phyloP scores from a whole-genome alignment of 2,888 invertebrate genomes.

The Ectobius pallidus region DNA sequence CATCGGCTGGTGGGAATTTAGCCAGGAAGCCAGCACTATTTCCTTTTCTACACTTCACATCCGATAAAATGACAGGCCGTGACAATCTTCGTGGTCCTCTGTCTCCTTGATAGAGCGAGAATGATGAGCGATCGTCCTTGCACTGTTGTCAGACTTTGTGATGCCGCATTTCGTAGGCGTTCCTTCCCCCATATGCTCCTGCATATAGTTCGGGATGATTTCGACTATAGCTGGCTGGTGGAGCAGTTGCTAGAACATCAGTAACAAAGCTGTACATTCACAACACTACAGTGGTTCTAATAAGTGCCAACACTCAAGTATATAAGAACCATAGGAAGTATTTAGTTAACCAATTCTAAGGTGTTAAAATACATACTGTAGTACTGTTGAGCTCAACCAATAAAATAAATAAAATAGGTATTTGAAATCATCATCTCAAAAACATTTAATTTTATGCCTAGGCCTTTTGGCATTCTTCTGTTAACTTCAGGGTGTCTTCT shows the following conservation, averaged over 20 bases:
- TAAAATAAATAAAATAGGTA: too few species aligned
- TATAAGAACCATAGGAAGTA: too few species aligned
- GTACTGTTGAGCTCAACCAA: too few species aligned
- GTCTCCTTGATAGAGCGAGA: conserved; percentile 5
- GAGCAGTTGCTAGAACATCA: conserved; percentile 49
- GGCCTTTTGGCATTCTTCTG: too few species aligned
- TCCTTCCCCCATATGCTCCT: conserved; percentile 68
- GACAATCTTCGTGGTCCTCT: conserved; percentile 17
- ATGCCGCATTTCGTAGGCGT: conserved; percentile 76
- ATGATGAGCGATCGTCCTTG: conserved; percentile 14
- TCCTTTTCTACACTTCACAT: conserved; percentile 5
- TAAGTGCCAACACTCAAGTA: too few species aligned
- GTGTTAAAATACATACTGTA: too few species aligned
- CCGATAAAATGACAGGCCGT: conserved; percentile 8
- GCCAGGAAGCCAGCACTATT: background rate
- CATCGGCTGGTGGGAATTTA: conserved; percentile 7
- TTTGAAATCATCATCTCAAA: too few species aligned
- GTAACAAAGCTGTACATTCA: too few species aligned
- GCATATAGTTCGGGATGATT: conserved; percentile 70
- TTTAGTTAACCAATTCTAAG: too few species aligned
- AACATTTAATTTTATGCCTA: too few species aligned
- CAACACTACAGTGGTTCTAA: too few species aligned
- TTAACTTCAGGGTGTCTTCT: too few species aligned
- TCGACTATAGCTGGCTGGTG: conserved; percentile 58
- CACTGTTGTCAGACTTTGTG: conserved; percentile 68